Evolutionary conservation across 2,113 vertebrate species (phyloP).

Genomic region (Paraplagusia blochii): DNA sequence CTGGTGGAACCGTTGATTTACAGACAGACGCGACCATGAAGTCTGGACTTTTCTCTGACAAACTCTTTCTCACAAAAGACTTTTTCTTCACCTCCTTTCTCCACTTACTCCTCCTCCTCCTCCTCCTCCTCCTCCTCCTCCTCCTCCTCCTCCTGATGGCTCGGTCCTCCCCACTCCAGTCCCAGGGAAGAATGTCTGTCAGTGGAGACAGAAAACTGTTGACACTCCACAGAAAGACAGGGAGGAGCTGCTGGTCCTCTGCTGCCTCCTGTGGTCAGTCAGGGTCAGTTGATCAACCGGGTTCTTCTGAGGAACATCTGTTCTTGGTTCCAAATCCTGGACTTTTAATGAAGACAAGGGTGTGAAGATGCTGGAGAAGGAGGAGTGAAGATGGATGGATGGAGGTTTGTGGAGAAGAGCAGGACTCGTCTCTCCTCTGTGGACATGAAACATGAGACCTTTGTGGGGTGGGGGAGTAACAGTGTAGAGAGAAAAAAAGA

Average conservation of each 20-base stretch:
- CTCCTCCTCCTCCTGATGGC: conserved; percentile 75
- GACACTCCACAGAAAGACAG: conserved; percentile 6
- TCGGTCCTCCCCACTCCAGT: conserved; percentile 65
- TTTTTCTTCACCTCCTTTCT: conserved; percentile 23
- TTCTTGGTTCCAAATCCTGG: too few relatives aligned
- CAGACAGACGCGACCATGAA: background rate
- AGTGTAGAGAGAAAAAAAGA: conserved; percentile 13
- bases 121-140: conserved; percentile 64
- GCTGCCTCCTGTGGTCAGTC: too few relatives aligned
- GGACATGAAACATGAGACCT: conserved; percentile 49
- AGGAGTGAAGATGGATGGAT: conserved; percentile 33
- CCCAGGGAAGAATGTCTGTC: conserved; percentile 69
- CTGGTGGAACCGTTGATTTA: conserved; percentile 50
- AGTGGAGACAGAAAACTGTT: conserved; percentile 31
- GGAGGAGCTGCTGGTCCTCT: conserved; percentile 8
- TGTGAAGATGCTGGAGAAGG: conserved; percentile 5
- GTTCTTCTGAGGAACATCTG: too few relatives aligned
- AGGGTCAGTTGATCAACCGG: too few relatives aligned
- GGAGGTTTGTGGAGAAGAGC: conserved; percentile 28
- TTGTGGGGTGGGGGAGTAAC: conserved; percentile 6
- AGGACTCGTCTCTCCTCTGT: conserved; percentile 37
- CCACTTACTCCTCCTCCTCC: conserved; percentile 3
- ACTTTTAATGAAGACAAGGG: background rate
- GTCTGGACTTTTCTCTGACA: conserved; percentile 22
- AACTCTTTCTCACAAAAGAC: conserved; percentile 62